phyloP scores from a whole-genome alignment of 2,797 vertebrate species.

The Dryobates pubescens region DNA sequence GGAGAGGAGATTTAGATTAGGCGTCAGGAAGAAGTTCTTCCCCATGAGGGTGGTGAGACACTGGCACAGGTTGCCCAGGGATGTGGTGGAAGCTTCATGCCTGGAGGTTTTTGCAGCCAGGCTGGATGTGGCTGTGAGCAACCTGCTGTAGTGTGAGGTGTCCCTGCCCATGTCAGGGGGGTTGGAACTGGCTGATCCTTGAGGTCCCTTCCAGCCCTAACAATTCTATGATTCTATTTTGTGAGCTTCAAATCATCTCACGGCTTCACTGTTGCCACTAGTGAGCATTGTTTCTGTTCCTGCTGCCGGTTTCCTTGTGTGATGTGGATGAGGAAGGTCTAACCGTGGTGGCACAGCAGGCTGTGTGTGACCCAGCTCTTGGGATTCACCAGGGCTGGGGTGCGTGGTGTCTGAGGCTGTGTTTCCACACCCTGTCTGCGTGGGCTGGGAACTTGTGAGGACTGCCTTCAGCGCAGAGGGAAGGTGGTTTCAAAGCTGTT shows the following conservation, averaged over 20 bases:
- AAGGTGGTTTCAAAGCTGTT: conserved; percentile 1
- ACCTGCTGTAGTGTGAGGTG: too few relatives aligned
- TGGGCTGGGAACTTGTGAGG: background rate
- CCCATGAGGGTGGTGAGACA: too few relatives aligned
- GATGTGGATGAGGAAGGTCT: background rate
- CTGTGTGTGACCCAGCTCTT: background rate
- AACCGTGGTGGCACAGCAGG: background rate
- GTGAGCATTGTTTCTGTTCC: background rate
- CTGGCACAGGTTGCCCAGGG: too few relatives aligned
- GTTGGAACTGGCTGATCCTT: too few relatives aligned
- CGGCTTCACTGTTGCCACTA: background rate
- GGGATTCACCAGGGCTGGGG: background rate
- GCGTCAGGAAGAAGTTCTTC: too few relatives aligned
- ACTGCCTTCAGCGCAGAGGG: background rate
- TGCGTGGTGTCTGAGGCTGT: background rate
- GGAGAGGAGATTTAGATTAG: too few relatives aligned
- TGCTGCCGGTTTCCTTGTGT: background rate
- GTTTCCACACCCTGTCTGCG: background rate
- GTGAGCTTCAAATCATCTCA: background rate
- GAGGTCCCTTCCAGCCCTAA: too few relatives aligned
- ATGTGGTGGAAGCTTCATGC: too few relatives aligned
- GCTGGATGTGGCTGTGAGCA: too few relatives aligned
- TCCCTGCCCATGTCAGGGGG: too few relatives aligned
- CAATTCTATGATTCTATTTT: too few relatives aligned
- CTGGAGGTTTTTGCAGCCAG: too few relatives aligned